A percentile compares a stretch with the other conserved stretches of the same genome.
Conservation (phyloP, 2,113 vertebrate species). For the Manacus vitellinus region DNA sequence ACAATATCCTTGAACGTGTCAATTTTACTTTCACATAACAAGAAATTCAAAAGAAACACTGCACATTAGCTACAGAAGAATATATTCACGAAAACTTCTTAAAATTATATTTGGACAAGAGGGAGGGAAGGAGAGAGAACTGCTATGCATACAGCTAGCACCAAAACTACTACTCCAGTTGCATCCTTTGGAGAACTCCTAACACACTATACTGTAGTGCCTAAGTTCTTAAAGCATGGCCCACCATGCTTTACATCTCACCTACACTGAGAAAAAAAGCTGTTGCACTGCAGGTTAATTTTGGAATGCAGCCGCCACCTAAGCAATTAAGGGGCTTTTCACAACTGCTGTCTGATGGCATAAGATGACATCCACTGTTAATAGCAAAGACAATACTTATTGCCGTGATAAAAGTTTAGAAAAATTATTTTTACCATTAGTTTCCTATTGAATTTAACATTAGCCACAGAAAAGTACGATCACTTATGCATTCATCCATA, state of each 20-base stretch:
- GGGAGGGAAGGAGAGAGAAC: background rate
- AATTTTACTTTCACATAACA: background rate
- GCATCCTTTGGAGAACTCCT: background rate
- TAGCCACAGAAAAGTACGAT: background rate
- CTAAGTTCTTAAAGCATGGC: background rate
- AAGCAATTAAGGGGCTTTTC: background rate
- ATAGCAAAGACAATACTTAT: background rate
- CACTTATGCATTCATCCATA: background rate
- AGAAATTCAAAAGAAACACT: background rate
- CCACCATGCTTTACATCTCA: background rate
- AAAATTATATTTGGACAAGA: background rate
- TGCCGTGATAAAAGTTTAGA: accelerated
- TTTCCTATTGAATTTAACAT: background rate
- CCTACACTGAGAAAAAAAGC: background rate
- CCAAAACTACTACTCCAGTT: background rate
- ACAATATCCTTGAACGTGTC: background rate
- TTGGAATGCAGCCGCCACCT: background rate
- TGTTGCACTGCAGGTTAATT: background rate
- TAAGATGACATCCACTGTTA: background rate
- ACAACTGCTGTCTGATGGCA: background rate
- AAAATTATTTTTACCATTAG: background rate
- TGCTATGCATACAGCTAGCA: background rate
- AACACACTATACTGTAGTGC: background rate
- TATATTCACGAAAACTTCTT: background rate
- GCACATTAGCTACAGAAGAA: background rate